phyloP scores from a whole-genome alignment of 2,113 vertebrate genomes.

The Arenaria interpres region DNA sequence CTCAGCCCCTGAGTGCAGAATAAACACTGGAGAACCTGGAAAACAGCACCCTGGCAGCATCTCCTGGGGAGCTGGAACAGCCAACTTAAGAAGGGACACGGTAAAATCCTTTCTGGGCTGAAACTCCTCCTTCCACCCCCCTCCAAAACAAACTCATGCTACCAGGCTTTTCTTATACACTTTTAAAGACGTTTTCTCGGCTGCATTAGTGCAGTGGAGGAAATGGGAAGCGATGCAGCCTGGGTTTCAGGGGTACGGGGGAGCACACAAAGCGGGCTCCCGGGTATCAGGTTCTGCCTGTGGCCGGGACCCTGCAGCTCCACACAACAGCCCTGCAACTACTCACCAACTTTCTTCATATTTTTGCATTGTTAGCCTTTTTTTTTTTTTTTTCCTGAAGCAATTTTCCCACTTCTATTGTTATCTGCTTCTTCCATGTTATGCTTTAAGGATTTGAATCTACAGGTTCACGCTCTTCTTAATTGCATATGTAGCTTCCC shows the following conservation, averaged over 20 bases:
- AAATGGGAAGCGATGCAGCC: rapidly evolving
- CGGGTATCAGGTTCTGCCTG: neutral
- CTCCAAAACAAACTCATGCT: neutral
- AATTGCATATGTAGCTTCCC: neutral
- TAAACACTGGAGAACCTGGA: rapidly evolving
- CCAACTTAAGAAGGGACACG: rapidly evolving
- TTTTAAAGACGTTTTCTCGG: neutral
- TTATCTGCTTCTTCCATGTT: neutral
- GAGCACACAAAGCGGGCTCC: rapidly evolving
- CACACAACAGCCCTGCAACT: neutral
- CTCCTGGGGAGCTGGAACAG: rapidly evolving
- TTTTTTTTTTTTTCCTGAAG: neutral
- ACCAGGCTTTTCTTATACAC: rapidly evolving
- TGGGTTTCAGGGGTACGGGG: rapidly evolving
- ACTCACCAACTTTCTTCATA: rapidly evolving
- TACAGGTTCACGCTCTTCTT: neutral
- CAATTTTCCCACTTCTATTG: neutral
- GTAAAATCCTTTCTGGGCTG: rapidly evolving
- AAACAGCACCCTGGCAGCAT: rapidly evolving
- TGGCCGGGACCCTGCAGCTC: rapidly evolving
- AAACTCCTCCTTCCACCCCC: neutral
- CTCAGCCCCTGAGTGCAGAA: rapidly evolving
- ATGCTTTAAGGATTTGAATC: neutral
- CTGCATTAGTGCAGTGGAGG: rapidly evolving
- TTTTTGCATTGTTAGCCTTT: rapidly evolving